Evolutionary conservation across 2,113 vertebrate genomes (phyloP).

Genomic region (Mastomys natalensis): DNA sequence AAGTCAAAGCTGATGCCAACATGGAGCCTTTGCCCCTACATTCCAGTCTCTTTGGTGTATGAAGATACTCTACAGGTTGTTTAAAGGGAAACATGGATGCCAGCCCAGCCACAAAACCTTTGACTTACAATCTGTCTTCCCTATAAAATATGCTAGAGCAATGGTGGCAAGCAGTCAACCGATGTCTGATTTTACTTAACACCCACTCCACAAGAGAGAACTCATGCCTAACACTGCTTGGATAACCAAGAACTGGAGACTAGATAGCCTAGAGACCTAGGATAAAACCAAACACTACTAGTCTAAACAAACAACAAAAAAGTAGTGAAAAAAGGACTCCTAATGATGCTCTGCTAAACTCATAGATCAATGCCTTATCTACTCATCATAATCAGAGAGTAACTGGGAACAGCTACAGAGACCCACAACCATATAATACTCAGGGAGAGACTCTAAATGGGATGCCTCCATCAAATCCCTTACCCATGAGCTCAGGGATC

Average conservation of each 20-base stretch:
- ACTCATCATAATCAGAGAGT: neutral
- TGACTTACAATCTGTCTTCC: neutral
- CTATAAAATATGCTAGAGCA: neutral
- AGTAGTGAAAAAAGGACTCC: neutral
- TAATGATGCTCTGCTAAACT: neutral
- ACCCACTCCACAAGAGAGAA: no score
- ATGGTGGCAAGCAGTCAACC: neutral
- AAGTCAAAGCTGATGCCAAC: neutral
- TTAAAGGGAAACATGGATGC: neutral
- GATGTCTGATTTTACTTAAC: no score
- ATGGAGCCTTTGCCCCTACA: neutral
- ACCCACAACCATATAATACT: neutral
- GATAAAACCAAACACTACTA: neutral
- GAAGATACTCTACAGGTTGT: no score
- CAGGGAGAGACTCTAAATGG: neutral
- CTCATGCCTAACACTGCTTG: no score
- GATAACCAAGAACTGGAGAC: no score
- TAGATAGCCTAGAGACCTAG: neutral
- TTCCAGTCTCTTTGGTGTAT: neutral
- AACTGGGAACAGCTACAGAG: neutral
- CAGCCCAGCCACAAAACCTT: neutral
- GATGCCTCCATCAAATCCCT: neutral
- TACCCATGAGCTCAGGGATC: neutral
- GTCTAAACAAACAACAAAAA: neutral
- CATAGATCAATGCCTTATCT: neutral